These are phyloP conservation scores for Apamea monoglypha DNA, from an alignment of 2,888 invertebrate genomes.

Conservation along the genomic window DNA sequence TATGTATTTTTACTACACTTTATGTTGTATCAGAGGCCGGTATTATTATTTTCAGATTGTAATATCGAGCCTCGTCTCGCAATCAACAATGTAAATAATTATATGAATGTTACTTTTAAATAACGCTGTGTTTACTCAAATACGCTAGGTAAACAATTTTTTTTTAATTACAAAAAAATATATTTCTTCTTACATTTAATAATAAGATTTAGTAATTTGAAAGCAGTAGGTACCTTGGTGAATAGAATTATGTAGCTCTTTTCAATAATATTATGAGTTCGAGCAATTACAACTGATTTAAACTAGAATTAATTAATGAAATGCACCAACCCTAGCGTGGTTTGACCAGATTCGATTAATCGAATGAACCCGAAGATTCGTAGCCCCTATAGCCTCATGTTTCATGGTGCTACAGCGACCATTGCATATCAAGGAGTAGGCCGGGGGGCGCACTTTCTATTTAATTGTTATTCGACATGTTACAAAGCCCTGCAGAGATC, in stretches of 20 bases:
- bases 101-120: neutral
- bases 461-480: neutral
- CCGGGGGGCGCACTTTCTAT: neutral
- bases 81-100: neutral
- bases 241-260: neutral
- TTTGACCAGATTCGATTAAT: neutral
- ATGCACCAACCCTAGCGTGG: neutral
- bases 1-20: neutral
- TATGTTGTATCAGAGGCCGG: neutral
- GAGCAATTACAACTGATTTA: too few species aligned
- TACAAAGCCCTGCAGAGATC: neutral
- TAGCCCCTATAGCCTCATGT: neutral
- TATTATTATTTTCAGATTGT: neutral
- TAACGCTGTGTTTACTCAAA: neutral
- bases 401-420: neutral
- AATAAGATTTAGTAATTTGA: neutral
- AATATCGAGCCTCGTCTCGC: neutral
- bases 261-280: neutral
- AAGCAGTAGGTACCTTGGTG: neutral
- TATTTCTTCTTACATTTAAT: too few species aligned
- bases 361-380: neutral
- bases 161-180: neutral
- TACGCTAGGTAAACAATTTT: neutral
- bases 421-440: neutral
- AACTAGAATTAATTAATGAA: neutral